phyloP scores from a whole-genome alignment of 2,888 invertebrate species.

The Melanostoma mellinum region DNA sequence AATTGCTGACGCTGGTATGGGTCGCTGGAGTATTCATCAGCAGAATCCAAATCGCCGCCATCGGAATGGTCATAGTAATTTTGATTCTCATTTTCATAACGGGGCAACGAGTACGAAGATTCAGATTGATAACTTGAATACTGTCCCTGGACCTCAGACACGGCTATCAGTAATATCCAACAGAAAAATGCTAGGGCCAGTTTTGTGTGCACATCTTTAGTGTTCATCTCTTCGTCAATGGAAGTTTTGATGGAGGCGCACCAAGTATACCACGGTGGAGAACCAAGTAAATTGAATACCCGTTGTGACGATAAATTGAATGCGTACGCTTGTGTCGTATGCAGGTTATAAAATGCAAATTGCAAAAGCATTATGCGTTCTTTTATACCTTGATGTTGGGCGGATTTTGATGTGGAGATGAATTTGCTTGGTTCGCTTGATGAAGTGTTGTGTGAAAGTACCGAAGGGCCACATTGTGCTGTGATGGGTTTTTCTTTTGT shows the following conservation, averaged over 20 bases:
- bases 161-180: slow-evolving; percentile 19
- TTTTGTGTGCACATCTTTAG: slow-evolving; percentile 23
- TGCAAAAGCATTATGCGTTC: slow-evolving; percentile 46
- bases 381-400: slow-evolving; percentile 54
- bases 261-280: neutral
- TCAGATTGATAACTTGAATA: slow-evolving; percentile 50
- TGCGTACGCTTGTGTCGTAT: slow-evolving; percentile 59
- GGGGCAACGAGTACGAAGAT: slow-evolving; percentile 43
- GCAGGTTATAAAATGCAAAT: slow-evolving; percentile 69
- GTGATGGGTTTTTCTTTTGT: slow-evolving; percentile 47
- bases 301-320: slow-evolving; percentile 54
- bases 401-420: neutral
- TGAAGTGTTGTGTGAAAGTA: neutral
- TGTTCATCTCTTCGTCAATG: slow-evolving; percentile 46
- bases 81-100: slow-evolving; percentile 57
- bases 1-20: slow-evolving; percentile 40
- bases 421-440: too few relatives aligned
- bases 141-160: slow-evolving; percentile 44
- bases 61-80: slow-evolving; percentile 53
- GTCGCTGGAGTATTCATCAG: slow-evolving; percentile 31
- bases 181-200: slow-evolving; percentile 44
- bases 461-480: slow-evolving; percentile 24
- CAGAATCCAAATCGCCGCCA: slow-evolving; percentile 1
- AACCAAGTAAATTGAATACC: slow-evolving; percentile 46
- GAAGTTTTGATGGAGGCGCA: slow-evolving; percentile 12